Evolutionary conservation across 2,797 vertebrate species (phyloP).

Genomic region (Alauda arvensis): DNA sequence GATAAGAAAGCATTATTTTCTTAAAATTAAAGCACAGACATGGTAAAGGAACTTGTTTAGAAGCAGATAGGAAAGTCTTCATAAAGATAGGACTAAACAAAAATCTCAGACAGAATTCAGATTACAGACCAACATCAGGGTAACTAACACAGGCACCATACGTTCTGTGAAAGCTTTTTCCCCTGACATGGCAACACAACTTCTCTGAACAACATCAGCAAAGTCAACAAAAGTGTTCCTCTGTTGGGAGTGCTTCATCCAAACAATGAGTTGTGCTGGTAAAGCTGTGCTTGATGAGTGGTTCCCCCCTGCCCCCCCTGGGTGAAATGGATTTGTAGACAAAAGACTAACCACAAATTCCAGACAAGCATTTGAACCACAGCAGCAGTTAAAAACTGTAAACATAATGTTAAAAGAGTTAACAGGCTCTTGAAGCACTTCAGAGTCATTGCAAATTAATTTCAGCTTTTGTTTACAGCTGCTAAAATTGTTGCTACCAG

Average conservation of each 20-base stretch:
- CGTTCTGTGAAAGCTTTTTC: background rate
- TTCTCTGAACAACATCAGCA: slow-evolving; percentile 26
- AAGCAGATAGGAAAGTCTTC: background rate
- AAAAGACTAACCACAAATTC: slow-evolving; percentile 26
- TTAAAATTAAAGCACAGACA: background rate
- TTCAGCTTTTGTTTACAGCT: background rate
- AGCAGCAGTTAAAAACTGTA: background rate
- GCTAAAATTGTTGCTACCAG: background rate
- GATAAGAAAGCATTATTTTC: background rate
- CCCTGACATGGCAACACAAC: slow-evolving; percentile 4
- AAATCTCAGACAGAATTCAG: background rate
- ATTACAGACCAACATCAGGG: background rate
- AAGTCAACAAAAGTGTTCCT: slow-evolving; percentile 36
- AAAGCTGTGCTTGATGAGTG: slow-evolving; percentile 11
- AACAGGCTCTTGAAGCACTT: background rate
- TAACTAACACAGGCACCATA: background rate
- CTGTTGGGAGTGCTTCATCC: background rate
- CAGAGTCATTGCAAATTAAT: background rate
- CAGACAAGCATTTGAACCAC: background rate
- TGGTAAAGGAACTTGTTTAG: background rate
- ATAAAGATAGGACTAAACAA: background rate
- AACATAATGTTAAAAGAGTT: background rate
- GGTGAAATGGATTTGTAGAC: slow-evolving; percentile 9
- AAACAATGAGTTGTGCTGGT: slow-evolving; percentile 31
- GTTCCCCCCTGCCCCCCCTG: background rate